Base-by-base conservation (phyloP, 2,888 invertebrate species). In the Hydroisotoma schaefferi region DNA sequence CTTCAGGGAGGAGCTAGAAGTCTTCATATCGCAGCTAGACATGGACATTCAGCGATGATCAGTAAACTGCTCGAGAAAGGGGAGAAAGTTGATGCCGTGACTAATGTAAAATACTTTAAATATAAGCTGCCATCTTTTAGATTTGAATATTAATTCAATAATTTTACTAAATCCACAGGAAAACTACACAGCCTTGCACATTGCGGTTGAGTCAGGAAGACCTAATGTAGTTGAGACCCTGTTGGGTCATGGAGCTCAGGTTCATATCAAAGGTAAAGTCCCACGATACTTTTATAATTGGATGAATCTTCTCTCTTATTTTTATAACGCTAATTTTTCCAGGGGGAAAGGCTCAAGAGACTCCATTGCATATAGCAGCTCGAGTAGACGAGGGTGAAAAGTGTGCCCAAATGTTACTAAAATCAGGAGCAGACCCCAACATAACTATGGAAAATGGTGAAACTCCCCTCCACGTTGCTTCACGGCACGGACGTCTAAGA, bases 361-460 rank as follows among this genome's bases (percentile, higher is more conserved):
- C 99, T 0, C 94, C 99, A 0, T 80, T 99, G 33, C 99, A 99
- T 76, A 94, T 99, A 64, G 95, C 95, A n/a, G 92, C 95, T 0
- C 82, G 94, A 68, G 91, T 94, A 60, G 87, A 87, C 73, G 94
- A 90, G 73, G 92, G 91, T 2, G 90, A 92, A 75, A 85, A 88
- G 74, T 98, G 98, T 78, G 97, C 95, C 3, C 83, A 97, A 71
- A 97, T 99, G 95, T 80, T 99, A 66, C 80, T 99, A 37, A 99
- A 99, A 78, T 95, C 95, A 2, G 99, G 99, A 0, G 98, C 98
- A 8, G 90, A 94, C 61, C 93, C 97, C 1, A 98, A 99, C 79
- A 85, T 95, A 64, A 86, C 88, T 2, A 95, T 94, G 61, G 92
- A 94, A 76, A 94, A 97, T 77, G 95, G 97, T 1, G 91, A 95